A percentile compares a stretch with the other conserved stretches of the same genome.
phyloP scores from a whole-genome alignment of 53 echinoderm and acorn worm species.

The Henricia sp. region DNA sequence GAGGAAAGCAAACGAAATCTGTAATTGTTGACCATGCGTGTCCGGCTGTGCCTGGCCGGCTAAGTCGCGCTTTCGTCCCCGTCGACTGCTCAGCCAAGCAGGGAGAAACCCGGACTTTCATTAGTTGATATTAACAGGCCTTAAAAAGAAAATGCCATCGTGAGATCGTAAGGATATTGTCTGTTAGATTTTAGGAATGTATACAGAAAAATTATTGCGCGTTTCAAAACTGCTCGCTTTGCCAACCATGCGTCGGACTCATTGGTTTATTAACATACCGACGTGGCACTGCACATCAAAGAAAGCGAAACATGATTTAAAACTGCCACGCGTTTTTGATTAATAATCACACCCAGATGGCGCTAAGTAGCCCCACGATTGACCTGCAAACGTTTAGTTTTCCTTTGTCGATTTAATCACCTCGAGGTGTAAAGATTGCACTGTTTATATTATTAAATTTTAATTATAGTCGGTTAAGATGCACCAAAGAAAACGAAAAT shows the following conservation, averaged over 20 bases:
- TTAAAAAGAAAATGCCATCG: neutral
- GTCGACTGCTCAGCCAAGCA: constrained; percentile 39
- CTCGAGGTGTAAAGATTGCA: neutral
- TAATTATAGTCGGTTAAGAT: neutral
- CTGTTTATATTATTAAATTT: neutral
- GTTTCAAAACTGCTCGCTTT: constrained; percentile 25
- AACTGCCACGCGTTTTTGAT: neutral
- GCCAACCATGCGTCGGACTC: neutral
- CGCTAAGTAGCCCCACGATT: neutral
- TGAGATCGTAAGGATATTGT: neutral
- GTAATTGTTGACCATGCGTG: constrained; percentile 37
- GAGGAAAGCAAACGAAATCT: constrained; percentile 62
- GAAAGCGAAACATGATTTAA: constrained; percentile 18
- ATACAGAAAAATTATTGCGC: constrained; percentile 38
- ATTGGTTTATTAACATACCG: constrained; percentile 23
- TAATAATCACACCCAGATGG: constrained; percentile 8
- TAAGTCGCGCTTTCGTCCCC: constrained; percentile 14
- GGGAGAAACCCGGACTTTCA: constrained; percentile 1
- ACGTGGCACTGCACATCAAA: neutral
- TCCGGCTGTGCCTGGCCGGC: constrained; percentile 38
- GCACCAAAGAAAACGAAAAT: neutral
- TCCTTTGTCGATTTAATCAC: neutral
- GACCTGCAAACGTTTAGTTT: neutral
- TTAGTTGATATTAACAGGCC: neutral
- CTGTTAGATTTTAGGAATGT: constrained; percentile 28